Evolutionary conservation across 2,797 vertebrate species (phyloP), one percentile per base, ranked within the genome.

Genomic region (Stomatorhinus walkeri): DNA sequence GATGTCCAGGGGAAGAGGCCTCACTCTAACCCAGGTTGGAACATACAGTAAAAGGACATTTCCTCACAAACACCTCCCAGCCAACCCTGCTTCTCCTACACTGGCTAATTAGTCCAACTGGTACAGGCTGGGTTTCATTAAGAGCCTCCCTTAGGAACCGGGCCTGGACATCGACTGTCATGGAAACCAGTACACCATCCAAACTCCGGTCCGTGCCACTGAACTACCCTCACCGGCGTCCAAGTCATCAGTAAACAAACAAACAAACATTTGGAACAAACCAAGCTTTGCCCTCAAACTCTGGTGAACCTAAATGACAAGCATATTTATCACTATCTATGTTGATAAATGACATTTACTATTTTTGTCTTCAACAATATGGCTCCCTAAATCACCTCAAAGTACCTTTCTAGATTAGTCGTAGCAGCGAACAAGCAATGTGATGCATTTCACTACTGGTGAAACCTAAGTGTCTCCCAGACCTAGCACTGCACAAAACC

Each of bases 401-500:
- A 36, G 24, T n/a, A 56, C 85, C 85, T 40, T 59, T 87, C 52
- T 5, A 56, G 19, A 32, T 36, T 59, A 87, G 54, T 28, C 83
- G 49, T 51, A 51, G 83, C 22, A 51, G 43, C 3, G 51, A 46
- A 16, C 83, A 85, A 32, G 22, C n/a, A 85, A 12, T 16, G 83
- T 10, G 40, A 24, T 85, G 83, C 83, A 6, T 52, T 49, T 85
- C n/a, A 22, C 43, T 85, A 10, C 51, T 51, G 24, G 83, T 51
- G 83, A 85, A 51, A 49, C 24, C 19, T 51, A 49, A 85, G 83
- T 51, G n/a, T 49, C 24, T 49, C 46, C n/a, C 4, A 14, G 22
- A 49, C 24, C 22, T 36, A 14, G 52, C 12, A 76, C 28, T 76
- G 49, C 51, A 32, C 24, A 32, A 95, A 94, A 92, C 86, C 88